These are phyloP conservation scores for Pseudolycoriella hygida DNA, from an alignment of 2,888 invertebrate genomes.

Conservation along the genomic window DNA sequence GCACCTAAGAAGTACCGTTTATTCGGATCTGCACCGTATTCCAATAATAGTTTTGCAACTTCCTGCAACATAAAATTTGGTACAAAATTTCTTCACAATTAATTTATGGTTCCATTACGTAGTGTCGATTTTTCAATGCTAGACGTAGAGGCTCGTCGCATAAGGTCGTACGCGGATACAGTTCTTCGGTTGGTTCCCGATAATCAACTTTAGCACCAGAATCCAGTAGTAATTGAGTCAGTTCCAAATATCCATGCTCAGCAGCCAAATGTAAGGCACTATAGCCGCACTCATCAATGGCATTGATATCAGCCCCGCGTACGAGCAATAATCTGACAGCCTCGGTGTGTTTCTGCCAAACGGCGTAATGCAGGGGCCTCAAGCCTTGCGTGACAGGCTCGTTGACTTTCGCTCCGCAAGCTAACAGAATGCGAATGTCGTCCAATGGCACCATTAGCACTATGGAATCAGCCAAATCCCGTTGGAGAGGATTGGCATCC, in stretches of 20 bases:
- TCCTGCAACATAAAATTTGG: slow-evolving; percentile 27
- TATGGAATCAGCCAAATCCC: slow-evolving; percentile 79
- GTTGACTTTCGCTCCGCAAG: slow-evolving; percentile 68
- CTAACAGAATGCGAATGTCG: slow-evolving; percentile 68
- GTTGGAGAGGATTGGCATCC: slow-evolving; percentile 52
- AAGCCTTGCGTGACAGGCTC: slow-evolving; percentile 73
- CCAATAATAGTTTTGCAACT: slow-evolving; percentile 51
- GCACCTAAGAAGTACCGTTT: slow-evolving; percentile 83
- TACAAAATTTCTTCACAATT: neutral
- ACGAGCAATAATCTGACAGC: slow-evolving; percentile 66
- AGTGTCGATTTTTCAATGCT: slow-evolving; percentile 73
- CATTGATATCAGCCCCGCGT: slow-evolving; percentile 64
- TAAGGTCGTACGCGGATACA: slow-evolving; percentile 50
- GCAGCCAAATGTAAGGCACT: slow-evolving; percentile 82
- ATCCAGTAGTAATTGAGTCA: slow-evolving; percentile 52
- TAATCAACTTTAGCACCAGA: slow-evolving; percentile 69
- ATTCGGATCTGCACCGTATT: slow-evolving; percentile 77
- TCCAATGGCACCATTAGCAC: slow-evolving; percentile 73
- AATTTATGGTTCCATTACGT: slow-evolving; percentile 22
- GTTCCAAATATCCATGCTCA: slow-evolving; percentile 59
- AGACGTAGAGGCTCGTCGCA: slow-evolving; percentile 80
- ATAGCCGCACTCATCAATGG: slow-evolving; percentile 78
- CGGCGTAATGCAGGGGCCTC: slow-evolving; percentile 80
- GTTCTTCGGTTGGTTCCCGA: slow-evolving; percentile 49
- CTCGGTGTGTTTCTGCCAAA: slow-evolving; percentile 68